Evolutionary conservation across 2,113 vertebrate species (phyloP), one percentile per base, ranked within the genome.

Genomic region (Miniopterus natalensis): DNA sequence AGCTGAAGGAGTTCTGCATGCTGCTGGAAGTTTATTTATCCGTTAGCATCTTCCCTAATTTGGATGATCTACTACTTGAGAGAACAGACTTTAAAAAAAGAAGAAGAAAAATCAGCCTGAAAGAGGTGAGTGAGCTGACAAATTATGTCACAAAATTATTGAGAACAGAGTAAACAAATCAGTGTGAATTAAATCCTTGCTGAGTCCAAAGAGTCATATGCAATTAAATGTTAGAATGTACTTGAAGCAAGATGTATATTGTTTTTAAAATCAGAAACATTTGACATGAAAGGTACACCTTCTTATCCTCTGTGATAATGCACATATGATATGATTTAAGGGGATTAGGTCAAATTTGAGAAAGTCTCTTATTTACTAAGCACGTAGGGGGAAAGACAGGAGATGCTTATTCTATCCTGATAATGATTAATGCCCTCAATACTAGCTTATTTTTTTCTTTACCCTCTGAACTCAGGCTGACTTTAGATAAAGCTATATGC

Each of bases 11-110:
- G 65, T 27, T 63, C 51, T 66, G 25, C 6, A 23, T 71, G 78
- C 47, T 70, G 66, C 51, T 88, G 42, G 12, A 79, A 70, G 45
- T 85, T 90, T 88, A 36, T 90, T 87, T 95, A 74, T 74, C 88
- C 31, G 74, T 89, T 85, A 85, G 73, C 79, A 94, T 90, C 84
- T 95, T 95, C 91, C 85, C 81, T 94, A 88, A 92, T 96, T 95
- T 95, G 88, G 93, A 93, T 36, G 14, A 81, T 70, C 63, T 84
- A 77, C 25, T 79, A 18, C 87, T 80, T 68, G 88, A 88, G 53
- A 94, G 53, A 36, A 84, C 25, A 88, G n/a, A 47, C 14, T 88
- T 89, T 5, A 36, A 66, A 68, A 88, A 89, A 40, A 31, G 23
- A 21, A 61, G 9, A 87, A 94, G 57, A 77, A 88, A 51, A 81